A percentile compares a stretch with the other conserved stretches of the same genome.
phyloP scores from a whole-genome alignment of 2,113 vertebrate genomes.

The Thalassarche chlororhynchos region DNA sequence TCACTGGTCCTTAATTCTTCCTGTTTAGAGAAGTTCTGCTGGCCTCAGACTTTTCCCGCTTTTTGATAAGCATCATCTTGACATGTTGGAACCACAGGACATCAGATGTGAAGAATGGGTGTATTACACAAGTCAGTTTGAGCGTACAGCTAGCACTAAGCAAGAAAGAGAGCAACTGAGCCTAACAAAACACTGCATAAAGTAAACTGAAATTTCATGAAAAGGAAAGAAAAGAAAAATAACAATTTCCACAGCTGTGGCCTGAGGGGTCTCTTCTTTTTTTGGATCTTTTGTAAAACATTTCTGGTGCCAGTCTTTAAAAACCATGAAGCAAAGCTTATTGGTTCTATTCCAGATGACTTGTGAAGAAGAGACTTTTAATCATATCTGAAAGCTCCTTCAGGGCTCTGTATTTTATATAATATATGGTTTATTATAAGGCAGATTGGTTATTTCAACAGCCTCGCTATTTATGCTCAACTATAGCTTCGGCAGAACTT shows the following conservation, averaged over 20 bases:
- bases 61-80: neutral
- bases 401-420: neutral
- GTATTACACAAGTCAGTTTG: neutral
- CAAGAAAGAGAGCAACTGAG: neutral
- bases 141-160: neutral
- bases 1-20: neutral
- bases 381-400: neutral
- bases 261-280: neutral
- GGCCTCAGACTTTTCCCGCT: neutral
- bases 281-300: neutral
- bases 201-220: neutral
- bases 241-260: neutral
- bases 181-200: neutral
- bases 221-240: neutral
- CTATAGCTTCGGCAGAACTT: neutral
- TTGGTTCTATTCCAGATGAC: slow-evolving; percentile 16
- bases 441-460: neutral
- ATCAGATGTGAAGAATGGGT: neutral
- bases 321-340: slow-evolving; percentile 7
- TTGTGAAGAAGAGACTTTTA: neutral
- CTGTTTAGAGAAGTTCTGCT: neutral
- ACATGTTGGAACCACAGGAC: neutral
- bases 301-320: slow-evolving; percentile 1
- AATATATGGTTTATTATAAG: neutral
- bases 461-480: neutral